Conservation (phyloP, 2,113 vertebrate species). For the Astatoreochromis straeleni region DNA sequence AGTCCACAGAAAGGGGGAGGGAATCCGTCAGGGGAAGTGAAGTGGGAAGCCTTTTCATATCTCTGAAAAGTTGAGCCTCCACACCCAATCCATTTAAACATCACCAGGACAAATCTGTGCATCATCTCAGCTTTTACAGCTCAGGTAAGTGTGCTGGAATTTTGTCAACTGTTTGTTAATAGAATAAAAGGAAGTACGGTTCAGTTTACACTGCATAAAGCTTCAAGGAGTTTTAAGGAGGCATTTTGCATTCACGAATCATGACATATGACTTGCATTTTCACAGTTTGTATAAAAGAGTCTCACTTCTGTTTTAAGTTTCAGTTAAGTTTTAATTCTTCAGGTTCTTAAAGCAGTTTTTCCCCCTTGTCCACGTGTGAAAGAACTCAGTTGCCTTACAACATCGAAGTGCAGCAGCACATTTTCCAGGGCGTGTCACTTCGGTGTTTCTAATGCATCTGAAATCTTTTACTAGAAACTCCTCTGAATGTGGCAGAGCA, state of each 20-base stretch:
- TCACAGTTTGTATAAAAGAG: neutral
- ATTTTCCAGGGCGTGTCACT: conserved; percentile 56
- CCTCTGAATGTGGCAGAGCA: neutral
- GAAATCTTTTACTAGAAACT: neutral
- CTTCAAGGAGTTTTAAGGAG: neutral
- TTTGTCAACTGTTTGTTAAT: neutral
- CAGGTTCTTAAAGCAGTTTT: neutral
- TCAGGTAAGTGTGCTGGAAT: conserved; percentile 46
- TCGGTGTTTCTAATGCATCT: neutral
- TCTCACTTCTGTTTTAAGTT: neutral
- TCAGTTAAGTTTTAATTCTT: neutral
- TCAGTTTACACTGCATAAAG: neutral
- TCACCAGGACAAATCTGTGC: conserved; percentile 24
- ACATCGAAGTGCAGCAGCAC: neutral
- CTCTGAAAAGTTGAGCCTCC: conserved; percentile 49
- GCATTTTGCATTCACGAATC: neutral
- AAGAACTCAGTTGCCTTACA: neutral
- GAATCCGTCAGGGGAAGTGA: neutral
- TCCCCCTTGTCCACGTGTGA: neutral
- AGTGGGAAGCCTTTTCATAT: neutral
- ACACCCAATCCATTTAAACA: conserved; percentile 45
- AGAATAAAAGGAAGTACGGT: neutral
- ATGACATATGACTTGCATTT: neutral
- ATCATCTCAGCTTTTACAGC: conserved; percentile 21
- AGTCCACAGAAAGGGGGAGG: conserved; percentile 4